phyloP scores from a whole-genome alignment of 2,888 invertebrate species.

The Phaedon cochleariae region DNA sequence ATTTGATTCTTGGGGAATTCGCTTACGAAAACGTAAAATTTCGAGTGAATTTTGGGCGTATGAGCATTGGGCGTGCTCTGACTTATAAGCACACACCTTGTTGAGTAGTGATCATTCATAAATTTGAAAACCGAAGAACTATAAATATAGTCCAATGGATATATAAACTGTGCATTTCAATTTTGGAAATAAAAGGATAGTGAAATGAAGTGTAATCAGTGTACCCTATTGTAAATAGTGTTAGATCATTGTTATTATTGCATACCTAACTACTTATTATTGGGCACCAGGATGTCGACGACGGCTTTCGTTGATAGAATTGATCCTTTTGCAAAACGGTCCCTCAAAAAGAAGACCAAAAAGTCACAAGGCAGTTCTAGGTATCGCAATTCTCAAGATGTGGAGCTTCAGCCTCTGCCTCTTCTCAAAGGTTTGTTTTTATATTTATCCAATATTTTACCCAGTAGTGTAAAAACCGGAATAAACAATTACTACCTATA shows the following conservation, averaged over 20 bases:
- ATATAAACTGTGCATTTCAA: constrained; percentile 56
- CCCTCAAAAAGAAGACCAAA: constrained; percentile 97
- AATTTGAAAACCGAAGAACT: constrained; percentile 43
- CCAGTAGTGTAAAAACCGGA: too few relatives aligned
- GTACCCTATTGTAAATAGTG: constrained; percentile 52
- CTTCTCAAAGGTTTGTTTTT: constrained; percentile 88
- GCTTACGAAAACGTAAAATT: constrained; percentile 28
- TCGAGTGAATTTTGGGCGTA: constrained; percentile 40
- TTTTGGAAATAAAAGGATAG: constrained; percentile 51
- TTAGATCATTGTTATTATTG: constrained; percentile 42
- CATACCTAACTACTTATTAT: constrained; percentile 42
- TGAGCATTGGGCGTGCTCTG: constrained; percentile 60
- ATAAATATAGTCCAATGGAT: constrained; percentile 50
- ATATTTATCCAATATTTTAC: too few relatives aligned
- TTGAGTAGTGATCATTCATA: constrained; percentile 57
- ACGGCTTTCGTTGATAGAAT: constrained; percentile 98
- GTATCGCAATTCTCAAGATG: constrained; percentile 97
- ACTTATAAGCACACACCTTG: constrained; percentile 55
- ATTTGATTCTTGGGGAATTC: constrained; percentile 28
- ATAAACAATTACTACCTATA: too few relatives aligned
- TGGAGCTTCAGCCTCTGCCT: constrained; percentile 95
- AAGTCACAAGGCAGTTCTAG: constrained; percentile 99
- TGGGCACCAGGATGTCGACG: constrained; percentile 75
- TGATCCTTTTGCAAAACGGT: constrained; percentile 98
- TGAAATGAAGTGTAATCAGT: constrained; percentile 57